Evolutionary conservation across 1,140 invertebrate genomes (phyloP), one percentile per base, ranked within the genome.

Genomic region (Streblospio benedicti): DNA sequence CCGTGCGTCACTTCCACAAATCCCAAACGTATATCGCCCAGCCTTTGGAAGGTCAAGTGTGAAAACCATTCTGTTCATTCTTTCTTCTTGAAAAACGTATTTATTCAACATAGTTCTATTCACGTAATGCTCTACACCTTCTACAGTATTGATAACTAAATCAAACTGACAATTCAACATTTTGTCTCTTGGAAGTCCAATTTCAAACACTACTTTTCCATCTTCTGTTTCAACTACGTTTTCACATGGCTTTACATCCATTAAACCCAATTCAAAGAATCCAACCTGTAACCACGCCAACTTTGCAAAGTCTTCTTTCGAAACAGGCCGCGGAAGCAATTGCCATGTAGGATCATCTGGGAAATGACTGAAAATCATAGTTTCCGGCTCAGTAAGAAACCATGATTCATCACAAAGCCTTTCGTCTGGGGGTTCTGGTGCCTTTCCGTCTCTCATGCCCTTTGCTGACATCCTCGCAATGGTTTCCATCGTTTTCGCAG

Each of bases 371-470:
- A 38, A 64, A 43, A 63, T 53, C 27, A 64, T 58, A 32, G 43
- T 45, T 33, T 63, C 51, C 14, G 62, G 62, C 18, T 63, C 59
- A 2, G 62, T 63, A 6, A 63, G 51, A 49, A 63, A 63, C 35
- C 58, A 63, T 30, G 44, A 59, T 31, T 63, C 62, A 31, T 61
- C 60, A 23, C 49, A 54, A 16, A 49, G 35, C 33, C 57, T 28
- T 45, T 44, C 55, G 4, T 57, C 35, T 23, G 25, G 38, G 1
- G n/a, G 12, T 14, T 14, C 18, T 25, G 4, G 4, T 18, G 9
- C 27, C 5, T 18, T 25, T 14, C 49, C 6, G 3, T 23, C 25
- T 23, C 16, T 31, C 6, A 20, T 57, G 28, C 53, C 27, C 18
- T 14, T 56, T 43, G 44, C 27, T 43, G 33, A 16, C 35, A 3